phyloP scores from a whole-genome alignment of 2,888 invertebrate species.

The Galeopsomyia nigrocyanea region DNA sequence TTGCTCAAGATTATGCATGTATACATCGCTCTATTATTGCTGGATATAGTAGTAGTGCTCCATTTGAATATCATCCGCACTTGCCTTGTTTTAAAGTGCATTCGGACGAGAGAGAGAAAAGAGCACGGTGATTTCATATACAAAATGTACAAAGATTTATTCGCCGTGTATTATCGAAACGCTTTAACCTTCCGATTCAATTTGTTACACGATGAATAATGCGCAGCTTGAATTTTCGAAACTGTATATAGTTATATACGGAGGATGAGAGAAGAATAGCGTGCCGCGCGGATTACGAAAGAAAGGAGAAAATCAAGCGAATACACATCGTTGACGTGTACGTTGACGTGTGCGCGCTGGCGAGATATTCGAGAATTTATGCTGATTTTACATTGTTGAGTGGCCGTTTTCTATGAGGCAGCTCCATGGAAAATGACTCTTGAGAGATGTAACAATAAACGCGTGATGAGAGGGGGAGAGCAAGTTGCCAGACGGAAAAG shows the following conservation, averaged over 20 bases:
- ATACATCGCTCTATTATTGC: too few species aligned
- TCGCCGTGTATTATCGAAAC: too few species aligned
- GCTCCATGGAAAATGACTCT: not conserved
- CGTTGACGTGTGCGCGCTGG: slow-evolving; percentile 8
- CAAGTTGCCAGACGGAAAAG: not conserved
- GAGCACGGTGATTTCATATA: too few species aligned
- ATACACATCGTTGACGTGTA: slow-evolving; percentile 10
- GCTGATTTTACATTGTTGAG: slow-evolving; percentile 50
- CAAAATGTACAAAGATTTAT: too few species aligned
- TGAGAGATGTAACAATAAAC: slow-evolving; percentile 28
- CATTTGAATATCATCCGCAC: too few species aligned
- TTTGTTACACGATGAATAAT: slow-evolving; percentile 31
- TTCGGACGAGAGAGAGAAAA: too few species aligned
- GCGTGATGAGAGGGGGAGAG: slow-evolving; percentile 15
- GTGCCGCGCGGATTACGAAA: not conserved
- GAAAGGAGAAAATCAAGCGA: slow-evolving; percentile 16
- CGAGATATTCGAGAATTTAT: slow-evolving; percentile 45
- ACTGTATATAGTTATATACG: too few species aligned
- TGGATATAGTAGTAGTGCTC: too few species aligned
- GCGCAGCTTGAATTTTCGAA: slow-evolving; percentile 5
- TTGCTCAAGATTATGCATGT: too few species aligned
- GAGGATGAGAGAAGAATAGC: not conserved
- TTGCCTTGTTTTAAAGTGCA: too few species aligned
- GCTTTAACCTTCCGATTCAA: too few species aligned
- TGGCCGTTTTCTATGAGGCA: slow-evolving; percentile 15